A percentile compares a stretch with the other conserved stretches of the same genome.
These are phyloP conservation scores for Pegea sp. DNA, from an alignment of 23 tunicate genomes.

Conservation along the genomic window DNA sequence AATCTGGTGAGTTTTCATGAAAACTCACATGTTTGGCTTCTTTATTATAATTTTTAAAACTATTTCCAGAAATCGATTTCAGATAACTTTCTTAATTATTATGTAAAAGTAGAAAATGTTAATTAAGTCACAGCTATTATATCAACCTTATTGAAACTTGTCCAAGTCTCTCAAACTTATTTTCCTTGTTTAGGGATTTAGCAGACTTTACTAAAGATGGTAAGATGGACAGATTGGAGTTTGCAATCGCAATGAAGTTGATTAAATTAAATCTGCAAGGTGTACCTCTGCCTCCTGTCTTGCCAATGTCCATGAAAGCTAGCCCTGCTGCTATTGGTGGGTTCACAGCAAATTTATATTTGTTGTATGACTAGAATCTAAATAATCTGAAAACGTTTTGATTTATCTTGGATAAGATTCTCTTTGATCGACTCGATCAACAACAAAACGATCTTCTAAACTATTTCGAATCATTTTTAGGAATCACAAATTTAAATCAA, in stretches of 20 bases:
- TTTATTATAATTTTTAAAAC: no score
- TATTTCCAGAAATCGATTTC: no score
- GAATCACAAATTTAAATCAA: no score
- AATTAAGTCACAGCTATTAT: not conserved
- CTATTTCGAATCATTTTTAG: no score
- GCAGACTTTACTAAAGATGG: slow-evolving; percentile 86
- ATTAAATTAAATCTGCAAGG: slow-evolving; percentile 67
- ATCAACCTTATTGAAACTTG: no score
- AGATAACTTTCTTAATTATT: no score
- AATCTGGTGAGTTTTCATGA: slow-evolving; percentile 84
- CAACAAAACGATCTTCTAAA: no score
- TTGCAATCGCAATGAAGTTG: slow-evolving; percentile 92
- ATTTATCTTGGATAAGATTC: no score
- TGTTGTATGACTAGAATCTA: no score
- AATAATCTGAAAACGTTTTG: no score
- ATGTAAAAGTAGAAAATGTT: not conserved
- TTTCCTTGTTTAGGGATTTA: slow-evolving; percentile 74
- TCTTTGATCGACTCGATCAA: no score
- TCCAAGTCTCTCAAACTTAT: no score
- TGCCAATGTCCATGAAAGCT: slow-evolving; percentile 62
- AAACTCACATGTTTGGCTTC: not conserved
- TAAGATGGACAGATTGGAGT: slow-evolving; percentile 67
- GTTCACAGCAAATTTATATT: not conserved
- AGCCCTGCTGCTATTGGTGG: slow-evolving; percentile 1
- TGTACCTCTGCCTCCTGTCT: slow-evolving; percentile 19